Base-by-base conservation (phyloP, 1,140 invertebrate species). In the Heliothis subflexa region DNA sequence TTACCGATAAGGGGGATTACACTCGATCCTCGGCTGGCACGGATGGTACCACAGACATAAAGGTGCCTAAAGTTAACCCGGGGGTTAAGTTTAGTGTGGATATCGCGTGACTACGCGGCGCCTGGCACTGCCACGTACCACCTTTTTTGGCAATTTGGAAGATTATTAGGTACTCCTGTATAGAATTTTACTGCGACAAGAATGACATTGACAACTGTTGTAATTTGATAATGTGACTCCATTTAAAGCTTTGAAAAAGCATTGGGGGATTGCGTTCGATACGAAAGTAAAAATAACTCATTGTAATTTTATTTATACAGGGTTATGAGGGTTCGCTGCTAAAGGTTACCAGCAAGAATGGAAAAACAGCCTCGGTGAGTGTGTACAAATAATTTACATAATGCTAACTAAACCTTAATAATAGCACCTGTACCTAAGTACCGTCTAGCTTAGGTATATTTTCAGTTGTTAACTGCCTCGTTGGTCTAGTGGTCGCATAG, bases 321-420 rank as follows among this genome's bases (percentile, higher is more conserved):
- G 99, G 99, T 81, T 99, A 99, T 94, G 99, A 99, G 96, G 98
- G 99, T 87, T 99, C 99, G 80, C 96, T 99, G 88, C 96, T 99
- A 88, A 99, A 99, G 97, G 98, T 99, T 88, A 99, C 99, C 80
- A 99, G 98, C 96, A 99, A 99, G 97, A 99, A 99, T 97, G 99
- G 99, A 85, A 99, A 99, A 97, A 99, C 98, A 87, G 98, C 99
- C 84, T 99, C 99, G 95, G 99, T 99, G 96, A 99, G 98, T 93
- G 78, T 71, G 45, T 82, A 61, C 50, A 64, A 77, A 68, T 79
- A 66, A 62, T n/a, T 33, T 62, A 40, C 21, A 9, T 18, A 49
- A n/a, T 49, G 12, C 9, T 50, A 28, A 9, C 12, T 52, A 70
- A 21, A 18, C 11, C 0, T 25, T 25, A 21, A 7, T 21, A 21